These are phyloP conservation scores for Toxonevra muliebris DNA, from an alignment of 2,888 invertebrate species.

Conservation along the genomic window DNA sequence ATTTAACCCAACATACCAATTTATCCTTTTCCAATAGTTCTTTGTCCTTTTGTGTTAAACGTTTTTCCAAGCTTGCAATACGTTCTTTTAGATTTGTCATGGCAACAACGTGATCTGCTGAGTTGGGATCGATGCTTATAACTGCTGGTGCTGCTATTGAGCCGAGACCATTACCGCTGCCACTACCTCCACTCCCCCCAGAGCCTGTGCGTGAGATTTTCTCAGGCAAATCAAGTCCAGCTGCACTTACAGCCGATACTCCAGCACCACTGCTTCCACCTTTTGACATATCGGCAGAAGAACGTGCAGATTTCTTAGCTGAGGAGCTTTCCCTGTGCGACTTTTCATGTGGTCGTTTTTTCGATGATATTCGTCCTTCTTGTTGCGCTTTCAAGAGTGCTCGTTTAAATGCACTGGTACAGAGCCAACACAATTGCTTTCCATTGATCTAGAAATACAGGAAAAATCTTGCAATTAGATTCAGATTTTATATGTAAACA, in stretches of 20 bases:
- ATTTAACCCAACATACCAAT: slow-evolving; percentile 70
- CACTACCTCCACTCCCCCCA: slow-evolving; percentile 50
- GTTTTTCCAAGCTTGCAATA: slow-evolving; percentile 90
- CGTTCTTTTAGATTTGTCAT: slow-evolving; percentile 95
- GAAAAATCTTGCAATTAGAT: slow-evolving; percentile 7
- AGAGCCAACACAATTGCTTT: slow-evolving; percentile 94
- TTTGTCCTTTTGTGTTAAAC: slow-evolving; percentile 83
- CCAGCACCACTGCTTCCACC: slow-evolving; percentile 30
- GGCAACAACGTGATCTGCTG: slow-evolving; percentile 92
- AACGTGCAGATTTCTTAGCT: slow-evolving; percentile 66
- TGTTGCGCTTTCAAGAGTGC: slow-evolving; percentile 92
- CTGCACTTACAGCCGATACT: slow-evolving; percentile 48
- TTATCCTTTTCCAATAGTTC: slow-evolving; percentile 90
- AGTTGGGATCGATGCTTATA: slow-evolving; percentile 76
- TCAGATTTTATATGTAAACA: background rate
- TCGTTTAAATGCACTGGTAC: slow-evolving; percentile 91
- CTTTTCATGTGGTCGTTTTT: slow-evolving; percentile 63
- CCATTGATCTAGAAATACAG: slow-evolving; percentile 82
- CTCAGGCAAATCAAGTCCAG: slow-evolving; percentile 57
- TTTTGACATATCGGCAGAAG: slow-evolving; percentile 54
- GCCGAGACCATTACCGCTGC: slow-evolving; percentile 39
- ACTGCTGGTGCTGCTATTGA: slow-evolving; percentile 56
- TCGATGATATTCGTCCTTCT: slow-evolving; percentile 69
- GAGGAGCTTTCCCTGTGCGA: slow-evolving; percentile 53
- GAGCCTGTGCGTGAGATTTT: slow-evolving; percentile 57